These are phyloP conservation scores for Petrocephalus microphthalmus DNA, from an alignment of 2,113 vertebrate genomes.

Conservation along the genomic window DNA sequence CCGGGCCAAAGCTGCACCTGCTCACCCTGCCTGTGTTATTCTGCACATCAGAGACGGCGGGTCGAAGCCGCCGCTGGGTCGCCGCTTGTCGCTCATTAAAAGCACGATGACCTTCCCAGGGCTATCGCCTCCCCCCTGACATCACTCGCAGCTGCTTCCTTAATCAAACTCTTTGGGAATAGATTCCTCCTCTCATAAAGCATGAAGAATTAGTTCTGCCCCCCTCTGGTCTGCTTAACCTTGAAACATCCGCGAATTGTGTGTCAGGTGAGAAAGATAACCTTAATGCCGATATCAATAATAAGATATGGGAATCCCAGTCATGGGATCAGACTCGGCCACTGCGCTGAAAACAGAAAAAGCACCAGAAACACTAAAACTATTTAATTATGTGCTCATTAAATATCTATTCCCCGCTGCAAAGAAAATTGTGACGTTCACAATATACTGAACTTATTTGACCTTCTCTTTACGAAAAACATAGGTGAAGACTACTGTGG, in stretches of 20 bases:
- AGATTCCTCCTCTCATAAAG: background rate
- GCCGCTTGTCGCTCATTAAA: background rate
- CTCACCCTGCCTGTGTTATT: background rate
- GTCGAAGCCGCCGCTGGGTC: background rate
- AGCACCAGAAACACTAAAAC: background rate
- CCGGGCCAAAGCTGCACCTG: background rate
- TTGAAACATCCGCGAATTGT: background rate
- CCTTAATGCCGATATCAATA: background rate
- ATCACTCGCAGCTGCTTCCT: background rate
- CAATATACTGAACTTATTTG: background rate
- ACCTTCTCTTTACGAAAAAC: background rate
- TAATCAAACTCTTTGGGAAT: conserved; percentile 9
- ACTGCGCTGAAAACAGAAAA: background rate
- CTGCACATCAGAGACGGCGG: background rate
- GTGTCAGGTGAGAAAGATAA: background rate
- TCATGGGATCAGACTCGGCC: background rate
- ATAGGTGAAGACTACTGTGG: background rate
- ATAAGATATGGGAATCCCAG: background rate
- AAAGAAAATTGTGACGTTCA: background rate
- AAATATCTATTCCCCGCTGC: background rate
- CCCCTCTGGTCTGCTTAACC: background rate
- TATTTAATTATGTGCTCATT: background rate
- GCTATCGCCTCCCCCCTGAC: background rate
- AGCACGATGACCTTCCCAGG: background rate
- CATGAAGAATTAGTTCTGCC: background rate